Base-by-base conservation (phyloP, 1,140 invertebrate genomes). In the Scaptomyza montana region DNA sequence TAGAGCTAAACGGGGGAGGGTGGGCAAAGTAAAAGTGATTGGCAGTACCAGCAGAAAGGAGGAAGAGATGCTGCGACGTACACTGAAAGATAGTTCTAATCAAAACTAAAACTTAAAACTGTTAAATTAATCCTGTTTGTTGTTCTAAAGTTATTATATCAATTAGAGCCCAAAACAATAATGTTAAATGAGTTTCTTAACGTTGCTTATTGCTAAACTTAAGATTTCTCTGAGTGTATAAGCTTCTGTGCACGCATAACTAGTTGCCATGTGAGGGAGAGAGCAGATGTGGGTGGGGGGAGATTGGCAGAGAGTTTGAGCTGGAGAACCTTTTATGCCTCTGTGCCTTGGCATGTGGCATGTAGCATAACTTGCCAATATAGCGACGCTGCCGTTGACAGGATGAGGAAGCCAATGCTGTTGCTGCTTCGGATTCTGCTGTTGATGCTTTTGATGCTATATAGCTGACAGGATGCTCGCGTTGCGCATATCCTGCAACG, bases 331-430 rank as follows among this genome's bases (percentile, higher is more conserved):
- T 67, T 55, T 25, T 61, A 61, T 49, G 47, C 65, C 49, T 36
- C 7, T 56, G 51, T 71, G 74, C 56, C 69, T 45, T 65, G 54
- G 80, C 80, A 77, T 85, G 76, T 84, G 80, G 76, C 76, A 82
- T 78, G 70, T 78, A 65, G 74, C 66, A 82, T 78, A 82, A 82
- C 79, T 82, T 70, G 66, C 66, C 66, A 73, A 73, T 73, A 73
- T 61, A 68, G 21, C 51, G 16, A 21, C 4, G 47, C 39, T 45
- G 63, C 12, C 30, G 57, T 9, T 50, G 71, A 46, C 64, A 62
- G 70, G 56, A 67, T 61, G 64, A 50, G 65, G 65, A 61, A 68
- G 71, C 65, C 43, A 55, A 61, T 61, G 69, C 55, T 60, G 62
- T 21, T 51, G 60, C 33, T 1, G 41, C n/a, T 10, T 25, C 19